A percentile compares a stretch with the other conserved stretches of the same genome.
Evolutionary conservation across 2,888 invertebrate species (phyloP).

Genomic region (Hypselothyrea guttata): DNA sequence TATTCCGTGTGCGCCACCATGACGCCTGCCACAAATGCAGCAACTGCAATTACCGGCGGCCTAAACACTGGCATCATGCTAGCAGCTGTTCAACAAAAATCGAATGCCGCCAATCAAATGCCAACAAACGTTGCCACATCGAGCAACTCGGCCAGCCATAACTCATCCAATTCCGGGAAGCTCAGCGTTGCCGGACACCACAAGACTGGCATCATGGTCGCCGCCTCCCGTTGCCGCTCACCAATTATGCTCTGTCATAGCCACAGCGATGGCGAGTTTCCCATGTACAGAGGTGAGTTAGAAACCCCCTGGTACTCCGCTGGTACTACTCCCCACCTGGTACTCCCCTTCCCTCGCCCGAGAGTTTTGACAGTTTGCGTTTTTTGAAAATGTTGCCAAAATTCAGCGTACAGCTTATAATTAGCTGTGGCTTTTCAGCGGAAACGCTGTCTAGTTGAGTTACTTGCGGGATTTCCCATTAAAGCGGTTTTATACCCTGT

Average conservation of each 20-base stretch:
- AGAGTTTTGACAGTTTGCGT: too few species aligned
- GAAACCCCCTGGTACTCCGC: too few species aligned
- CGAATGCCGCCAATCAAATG: constrained; percentile 26
- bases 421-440: too few species aligned
- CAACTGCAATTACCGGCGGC: constrained; percentile 28
- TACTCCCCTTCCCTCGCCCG: too few species aligned
- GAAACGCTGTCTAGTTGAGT: too few species aligned
- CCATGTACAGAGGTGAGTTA: constrained; percentile 89
- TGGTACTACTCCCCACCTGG: too few species aligned
- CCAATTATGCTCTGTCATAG: constrained; percentile 93
- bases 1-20: constrained; percentile 74
- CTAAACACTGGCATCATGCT: background rate
- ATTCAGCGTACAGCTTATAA: too few species aligned
- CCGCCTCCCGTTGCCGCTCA: constrained; percentile 86
- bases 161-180: constrained; percentile 29
- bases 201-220: constrained; percentile 68
- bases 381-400: background rate
- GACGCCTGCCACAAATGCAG: constrained; percentile 32
- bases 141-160: constrained; percentile 7
- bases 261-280: constrained; percentile 93
- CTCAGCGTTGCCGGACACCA: constrained; percentile 63
- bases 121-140: constrained; percentile 39
- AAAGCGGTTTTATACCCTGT: too few species aligned
- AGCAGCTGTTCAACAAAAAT: constrained; percentile 24
- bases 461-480: too few species aligned